Evolutionary conservation across 2,797 vertebrate genomes (phyloP).

Genomic region (Eupleurogrammus muticus): DNA sequence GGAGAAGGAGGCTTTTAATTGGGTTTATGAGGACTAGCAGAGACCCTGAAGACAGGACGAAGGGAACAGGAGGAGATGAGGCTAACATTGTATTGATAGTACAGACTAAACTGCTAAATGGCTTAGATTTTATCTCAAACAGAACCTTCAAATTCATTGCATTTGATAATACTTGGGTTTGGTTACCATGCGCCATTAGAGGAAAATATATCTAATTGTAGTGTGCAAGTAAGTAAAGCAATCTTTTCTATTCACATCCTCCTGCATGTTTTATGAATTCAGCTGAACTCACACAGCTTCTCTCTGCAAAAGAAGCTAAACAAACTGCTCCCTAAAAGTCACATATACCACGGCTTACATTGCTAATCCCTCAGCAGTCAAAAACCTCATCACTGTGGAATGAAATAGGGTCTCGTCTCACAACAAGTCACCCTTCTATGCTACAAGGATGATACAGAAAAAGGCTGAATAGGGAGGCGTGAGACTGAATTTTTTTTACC

Average conservation of each 20-base stretch:
- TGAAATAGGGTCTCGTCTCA: slow-evolving; percentile 45
- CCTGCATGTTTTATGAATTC: slow-evolving; percentile 22
- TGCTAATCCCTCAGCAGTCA: slow-evolving; percentile 66
- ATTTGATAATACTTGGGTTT: slow-evolving; percentile 39
- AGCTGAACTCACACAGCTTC: slow-evolving; percentile 42
- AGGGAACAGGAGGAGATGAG: slow-evolving; percentile 40
- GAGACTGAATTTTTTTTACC: slow-evolving; percentile 33
- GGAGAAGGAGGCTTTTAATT: slow-evolving; percentile 50
- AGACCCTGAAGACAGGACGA: slow-evolving; percentile 52
- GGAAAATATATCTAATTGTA: slow-evolving; percentile 27
- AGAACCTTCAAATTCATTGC: slow-evolving; percentile 31
- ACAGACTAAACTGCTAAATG: slow-evolving; percentile 44
- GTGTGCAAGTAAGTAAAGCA: slow-evolving; percentile 16
- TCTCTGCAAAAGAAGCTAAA: slow-evolving; percentile 48
- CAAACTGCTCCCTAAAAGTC: slow-evolving; percentile 52
- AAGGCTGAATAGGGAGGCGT: slow-evolving; percentile 15
- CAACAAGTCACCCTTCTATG: slow-evolving; percentile 34
- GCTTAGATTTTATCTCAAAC: slow-evolving; percentile 42
- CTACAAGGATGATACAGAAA: slow-evolving; percentile 31
- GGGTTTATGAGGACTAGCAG: slow-evolving; percentile 59
- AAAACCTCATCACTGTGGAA: slow-evolving; percentile 58
- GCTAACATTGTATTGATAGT: slow-evolving; percentile 42
- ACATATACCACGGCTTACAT: slow-evolving; percentile 57
- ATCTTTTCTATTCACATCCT: neutral
- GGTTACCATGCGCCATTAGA: slow-evolving; percentile 22